Conservation (phyloP, 2,797 vertebrate species). For the Zenarchopterus dispar region DNA sequence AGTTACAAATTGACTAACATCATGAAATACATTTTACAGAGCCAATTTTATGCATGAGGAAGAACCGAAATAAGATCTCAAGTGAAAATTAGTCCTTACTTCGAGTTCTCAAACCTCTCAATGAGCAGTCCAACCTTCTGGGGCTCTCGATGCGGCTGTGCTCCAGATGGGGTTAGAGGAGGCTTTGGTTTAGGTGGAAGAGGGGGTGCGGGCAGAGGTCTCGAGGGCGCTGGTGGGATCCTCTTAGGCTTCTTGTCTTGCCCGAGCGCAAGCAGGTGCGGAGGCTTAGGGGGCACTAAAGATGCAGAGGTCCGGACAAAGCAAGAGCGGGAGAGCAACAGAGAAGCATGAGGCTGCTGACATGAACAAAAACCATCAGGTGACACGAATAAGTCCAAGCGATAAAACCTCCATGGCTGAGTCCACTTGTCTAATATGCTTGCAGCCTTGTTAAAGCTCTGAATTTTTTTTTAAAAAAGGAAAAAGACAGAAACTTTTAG, state of each 20-base stretch:
- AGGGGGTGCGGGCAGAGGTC: constrained; percentile 83
- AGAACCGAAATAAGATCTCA: not conserved
- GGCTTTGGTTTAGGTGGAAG: constrained; percentile 82
- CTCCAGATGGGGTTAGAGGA: constrained; percentile 52
- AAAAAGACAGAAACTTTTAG: constrained; percentile 7
- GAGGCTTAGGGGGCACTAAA: constrained; percentile 89
- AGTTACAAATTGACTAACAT: not conserved
- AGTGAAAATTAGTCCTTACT: constrained; percentile 68
- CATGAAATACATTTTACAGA: not conserved
- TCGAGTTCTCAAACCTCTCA: constrained; percentile 87
- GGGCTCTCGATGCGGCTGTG: constrained; percentile 67
- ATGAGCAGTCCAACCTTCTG: constrained; percentile 85
- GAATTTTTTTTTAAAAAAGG: no score
- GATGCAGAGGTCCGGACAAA: constrained; percentile 33
- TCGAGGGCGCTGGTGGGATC: constrained; percentile 85
- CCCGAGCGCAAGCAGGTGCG: constrained; percentile 84
- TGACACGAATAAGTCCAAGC: constrained; percentile 47
- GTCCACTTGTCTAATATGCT: constrained; percentile 3
- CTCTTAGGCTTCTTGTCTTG: constrained; percentile 83
- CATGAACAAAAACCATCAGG: constrained; percentile 33
- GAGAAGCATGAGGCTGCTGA: constrained; percentile 38
- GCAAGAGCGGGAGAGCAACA: constrained; percentile 30
- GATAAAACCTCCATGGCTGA: constrained; percentile 72
- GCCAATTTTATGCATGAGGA: not conserved
- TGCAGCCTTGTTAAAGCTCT: not conserved